Percentiles rank a stretch among this genome's conserved stretches.
Evolutionary conservation across 2,113 vertebrate genomes (phyloP).

Genomic region (Vidua chalybeata): DNA sequence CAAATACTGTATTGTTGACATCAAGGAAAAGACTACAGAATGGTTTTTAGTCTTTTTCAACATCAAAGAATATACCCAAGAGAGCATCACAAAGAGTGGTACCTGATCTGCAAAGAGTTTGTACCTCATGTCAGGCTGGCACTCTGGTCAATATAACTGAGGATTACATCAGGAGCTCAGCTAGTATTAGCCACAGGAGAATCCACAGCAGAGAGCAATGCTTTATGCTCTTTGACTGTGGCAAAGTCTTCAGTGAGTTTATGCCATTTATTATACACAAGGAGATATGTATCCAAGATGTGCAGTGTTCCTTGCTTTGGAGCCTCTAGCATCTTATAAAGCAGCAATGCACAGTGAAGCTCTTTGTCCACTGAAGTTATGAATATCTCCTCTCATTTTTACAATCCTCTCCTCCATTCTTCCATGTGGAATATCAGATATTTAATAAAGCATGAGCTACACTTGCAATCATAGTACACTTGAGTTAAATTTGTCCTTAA

Average conservation of each 20-base stretch:
- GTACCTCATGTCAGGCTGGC: background rate
- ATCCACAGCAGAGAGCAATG: background rate
- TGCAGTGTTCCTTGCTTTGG: background rate
- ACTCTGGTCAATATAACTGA: rapidly evolving
- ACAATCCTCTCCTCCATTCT: background rate
- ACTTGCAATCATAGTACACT: background rate
- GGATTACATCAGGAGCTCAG: background rate
- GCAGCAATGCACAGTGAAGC: background rate
- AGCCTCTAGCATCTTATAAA: background rate
- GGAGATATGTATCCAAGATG: background rate
- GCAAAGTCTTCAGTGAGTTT: background rate
- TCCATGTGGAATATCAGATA: background rate
- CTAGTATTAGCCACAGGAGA: background rate
- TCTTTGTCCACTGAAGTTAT: background rate
- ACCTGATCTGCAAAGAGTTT: background rate
- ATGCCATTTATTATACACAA: background rate
- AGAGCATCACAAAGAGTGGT: background rate
- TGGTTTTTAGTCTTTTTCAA: background rate
- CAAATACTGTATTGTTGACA: background rate
- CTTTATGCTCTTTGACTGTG: background rate
- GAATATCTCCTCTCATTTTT: background rate
- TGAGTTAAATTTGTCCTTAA: background rate
- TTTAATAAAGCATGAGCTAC: background rate
- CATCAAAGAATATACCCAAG: background rate
- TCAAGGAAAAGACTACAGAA: background rate